Evolutionary conservation across 2,797 vertebrate species (phyloP).

Genomic region (Galago senegalensis): DNA sequence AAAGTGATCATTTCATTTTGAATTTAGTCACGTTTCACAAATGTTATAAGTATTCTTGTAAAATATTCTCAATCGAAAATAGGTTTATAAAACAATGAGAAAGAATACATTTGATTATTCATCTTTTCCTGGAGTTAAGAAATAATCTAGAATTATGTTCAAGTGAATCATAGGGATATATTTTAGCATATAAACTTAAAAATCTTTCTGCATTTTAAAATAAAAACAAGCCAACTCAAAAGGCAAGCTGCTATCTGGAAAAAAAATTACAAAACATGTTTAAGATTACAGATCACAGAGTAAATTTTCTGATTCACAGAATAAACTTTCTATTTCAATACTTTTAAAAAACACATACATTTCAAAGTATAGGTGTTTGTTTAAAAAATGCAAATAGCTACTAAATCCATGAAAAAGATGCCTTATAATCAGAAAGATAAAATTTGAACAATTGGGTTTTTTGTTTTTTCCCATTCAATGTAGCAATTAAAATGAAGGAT

Average conservation of each 20-base stretch:
- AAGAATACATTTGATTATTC: background rate
- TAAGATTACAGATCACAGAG: background rate
- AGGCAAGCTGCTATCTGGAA: background rate
- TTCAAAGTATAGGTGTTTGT: constrained; percentile 21
- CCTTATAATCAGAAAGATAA: background rate
- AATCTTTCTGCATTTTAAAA: constrained; percentile 33
- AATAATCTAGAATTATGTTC: constrained; percentile 17
- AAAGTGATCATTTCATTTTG: constrained; percentile 18
- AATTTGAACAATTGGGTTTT: background rate
- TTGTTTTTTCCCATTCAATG: background rate
- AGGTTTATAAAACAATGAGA: constrained; percentile 3
- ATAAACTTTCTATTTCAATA: constrained; percentile 6
- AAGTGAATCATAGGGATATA: background rate
- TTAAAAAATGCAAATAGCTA: constrained; percentile 2
- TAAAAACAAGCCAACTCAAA: background rate
- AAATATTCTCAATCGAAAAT: constrained; percentile 23
- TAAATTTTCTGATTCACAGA: constrained; percentile 27
- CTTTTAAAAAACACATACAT: background rate
- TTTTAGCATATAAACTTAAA: constrained; percentile 46
- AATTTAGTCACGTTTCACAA: background rate
- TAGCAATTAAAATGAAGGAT: background rate
- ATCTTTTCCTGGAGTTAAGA: constrained; percentile 33
- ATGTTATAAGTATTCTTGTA: background rate
- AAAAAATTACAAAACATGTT: background rate
- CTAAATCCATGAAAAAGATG: background rate